Evolutionary conservation across 2,888 invertebrate species (phyloP), one percentile per base, ranked within the genome.

Genomic region (Volucella bombylans): DNA sequence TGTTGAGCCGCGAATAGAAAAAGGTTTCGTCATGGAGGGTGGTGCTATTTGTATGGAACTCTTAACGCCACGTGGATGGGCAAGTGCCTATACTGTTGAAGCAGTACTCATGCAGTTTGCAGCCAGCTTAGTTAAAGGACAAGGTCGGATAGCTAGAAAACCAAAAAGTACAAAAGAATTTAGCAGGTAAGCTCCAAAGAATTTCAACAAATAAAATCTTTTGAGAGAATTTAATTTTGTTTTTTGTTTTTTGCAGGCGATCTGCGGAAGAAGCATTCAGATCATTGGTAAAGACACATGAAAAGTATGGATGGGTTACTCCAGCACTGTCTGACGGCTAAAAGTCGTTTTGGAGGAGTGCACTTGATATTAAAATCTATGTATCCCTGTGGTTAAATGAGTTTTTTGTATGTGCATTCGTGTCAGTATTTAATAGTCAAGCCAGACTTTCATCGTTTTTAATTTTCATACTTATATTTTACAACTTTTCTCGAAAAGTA

Each of bases 241-340:
- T 62, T 12, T 49, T 31, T 76, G 18, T 59, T 72, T 49, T 18
- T 87, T 87, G 87, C 88, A 92, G 94, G 87, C 94, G 96, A 87
- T 94, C 96, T 68, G 97, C 97, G n/a, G 97, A 97, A 90, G 96
- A 96, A 89, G 96, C 97, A 39, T 97, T 97, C 92, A 94, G 96
- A 87, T 96, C 96, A 76, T 93, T 97, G 87, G 97, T 97, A 78
- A 96, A 96, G 92, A 97, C 97, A 9, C 97, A 97, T 90, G 97
- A 97, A 90, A 97, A 97, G 90, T 97, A 97, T 90, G 97, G 97
- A 69, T 97, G 97, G 97, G 97, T 97, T 62, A 97, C 97, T 38
- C 97, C 97, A 38, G 95, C 96, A 14, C 93, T 97, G 85, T 94
- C 96, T 57, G 97, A 97, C 91, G 97, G 97, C 90, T 97, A 95